A percentile compares a stretch with the other conserved stretches of the same genome.
phyloP scores from a whole-genome alignment of 1,140 invertebrate genomes.

The Notospermus geniculatus region DNA sequence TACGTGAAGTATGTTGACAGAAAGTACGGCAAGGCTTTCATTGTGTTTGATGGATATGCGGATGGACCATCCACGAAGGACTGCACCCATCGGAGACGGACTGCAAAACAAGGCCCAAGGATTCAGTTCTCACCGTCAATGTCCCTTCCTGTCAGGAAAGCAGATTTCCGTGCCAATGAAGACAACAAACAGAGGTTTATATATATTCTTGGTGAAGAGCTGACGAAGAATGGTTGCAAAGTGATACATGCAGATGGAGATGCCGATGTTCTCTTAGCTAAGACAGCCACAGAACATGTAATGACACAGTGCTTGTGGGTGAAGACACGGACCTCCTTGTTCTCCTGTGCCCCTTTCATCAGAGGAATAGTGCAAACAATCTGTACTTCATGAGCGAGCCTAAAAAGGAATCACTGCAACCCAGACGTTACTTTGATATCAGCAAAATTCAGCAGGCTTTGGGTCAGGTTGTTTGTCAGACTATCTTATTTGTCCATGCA shows the following conservation, averaged over 20 bases:
- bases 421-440: constrained; percentile 1
- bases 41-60: constrained; percentile 8
- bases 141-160: constrained; percentile 9
- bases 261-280: constrained; percentile 25
- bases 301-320: constrained; percentile 12
- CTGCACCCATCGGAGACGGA: not conserved
- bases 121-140: not conserved
- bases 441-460: not conserved
- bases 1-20: constrained; percentile 13
- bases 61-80: constrained; percentile 4
- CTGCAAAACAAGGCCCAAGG: not conserved
- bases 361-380: not conserved
- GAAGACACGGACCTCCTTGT: constrained; percentile 28
- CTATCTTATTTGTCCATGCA: constrained; percentile 16
- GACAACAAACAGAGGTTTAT: constrained; percentile 25
- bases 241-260: constrained; percentile 18
- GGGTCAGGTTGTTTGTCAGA: constrained; percentile 1
- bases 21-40: not conserved
- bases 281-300: constrained; percentile 14
- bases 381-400: constrained; percentile 4
- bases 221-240: constrained; percentile 7
- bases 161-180: constrained; percentile 17
- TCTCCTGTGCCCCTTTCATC: constrained; percentile 17
- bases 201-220: constrained; percentile 13
- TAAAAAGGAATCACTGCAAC: not conserved